phyloP scores from a whole-genome alignment of 2,797 vertebrate genomes.

The Sebastes hubbsi region DNA sequence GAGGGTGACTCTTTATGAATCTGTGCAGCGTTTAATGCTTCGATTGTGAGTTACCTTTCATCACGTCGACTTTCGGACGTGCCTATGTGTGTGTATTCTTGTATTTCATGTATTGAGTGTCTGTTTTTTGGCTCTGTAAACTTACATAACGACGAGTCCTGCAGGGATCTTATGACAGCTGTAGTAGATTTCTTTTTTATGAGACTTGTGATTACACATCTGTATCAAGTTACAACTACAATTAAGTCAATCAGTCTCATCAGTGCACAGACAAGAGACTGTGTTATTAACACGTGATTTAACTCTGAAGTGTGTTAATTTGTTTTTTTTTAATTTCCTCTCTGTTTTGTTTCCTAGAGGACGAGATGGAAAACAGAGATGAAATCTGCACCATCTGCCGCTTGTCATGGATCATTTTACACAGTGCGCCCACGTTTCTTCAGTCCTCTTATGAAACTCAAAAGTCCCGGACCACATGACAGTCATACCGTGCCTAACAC shows the following conservation, averaged over 20 bases:
- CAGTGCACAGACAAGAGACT: neutral
- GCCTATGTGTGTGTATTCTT: neutral
- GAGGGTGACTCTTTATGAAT: neutral
- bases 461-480: conserved; percentile 26
- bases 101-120: neutral
- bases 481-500: conserved; percentile 31
- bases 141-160: conserved; percentile 35
- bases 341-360: conserved; percentile 36
- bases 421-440: neutral
- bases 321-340: neutral
- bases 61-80: neutral
- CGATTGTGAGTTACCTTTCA: neutral
- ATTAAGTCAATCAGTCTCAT: conserved; percentile 13
- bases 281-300: neutral
- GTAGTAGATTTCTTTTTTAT: conserved; percentile 42
- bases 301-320: neutral
- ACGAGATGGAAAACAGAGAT: conserved; percentile 21
- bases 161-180: conserved; percentile 42
- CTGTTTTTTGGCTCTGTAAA: conserved; percentile 25
- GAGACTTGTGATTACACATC: conserved; percentile 6
- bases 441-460: conserved; percentile 33
- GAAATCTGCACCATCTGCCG: neutral
- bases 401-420: conserved; percentile 8
- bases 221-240: conserved; percentile 35
- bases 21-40: neutral